phyloP scores from a whole-genome alignment of 2,888 invertebrate species.

The Spialia ferax region DNA sequence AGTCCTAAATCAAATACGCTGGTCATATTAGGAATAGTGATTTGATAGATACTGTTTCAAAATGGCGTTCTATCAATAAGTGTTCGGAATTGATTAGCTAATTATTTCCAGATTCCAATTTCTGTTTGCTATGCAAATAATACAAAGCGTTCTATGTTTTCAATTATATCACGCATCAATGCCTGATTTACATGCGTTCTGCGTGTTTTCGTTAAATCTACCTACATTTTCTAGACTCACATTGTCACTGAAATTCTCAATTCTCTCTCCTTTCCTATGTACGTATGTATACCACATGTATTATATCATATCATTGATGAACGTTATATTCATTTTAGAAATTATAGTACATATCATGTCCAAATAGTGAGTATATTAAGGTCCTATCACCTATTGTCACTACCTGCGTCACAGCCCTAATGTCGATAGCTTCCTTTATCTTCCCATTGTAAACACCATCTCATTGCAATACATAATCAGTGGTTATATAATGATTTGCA shows the following conservation, averaged over 20 bases:
- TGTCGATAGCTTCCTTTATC: conserved; percentile 44
- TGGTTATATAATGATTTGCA: too few relatives aligned
- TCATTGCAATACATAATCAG: too few relatives aligned
- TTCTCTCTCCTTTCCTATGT: neutral
- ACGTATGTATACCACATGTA: too few relatives aligned
- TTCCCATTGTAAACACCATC: conserved; percentile 27
- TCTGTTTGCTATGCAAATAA: neutral
- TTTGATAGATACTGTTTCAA: neutral
- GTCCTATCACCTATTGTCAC: conserved; percentile 33
- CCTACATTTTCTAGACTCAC: too few relatives aligned
- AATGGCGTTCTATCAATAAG: neutral
- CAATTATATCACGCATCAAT: neutral
- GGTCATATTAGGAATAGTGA: neutral
- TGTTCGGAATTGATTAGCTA: neutral
- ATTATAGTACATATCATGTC: neutral
- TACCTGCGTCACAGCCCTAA: conserved; percentile 44
- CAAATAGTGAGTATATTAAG: conserved; percentile 29
- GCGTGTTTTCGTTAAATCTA: too few relatives aligned
- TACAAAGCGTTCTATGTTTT: neutral
- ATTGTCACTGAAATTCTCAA: too few relatives aligned
- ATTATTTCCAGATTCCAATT: neutral
- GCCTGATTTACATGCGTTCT: neutral
- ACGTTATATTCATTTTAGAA: neutral
- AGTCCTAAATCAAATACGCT: too few relatives aligned
- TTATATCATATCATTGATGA: neutral